These are phyloP conservation scores for Trachelus tabidus DNA, from an alignment of 2,888 invertebrate species.

Conservation along the genomic window DNA sequence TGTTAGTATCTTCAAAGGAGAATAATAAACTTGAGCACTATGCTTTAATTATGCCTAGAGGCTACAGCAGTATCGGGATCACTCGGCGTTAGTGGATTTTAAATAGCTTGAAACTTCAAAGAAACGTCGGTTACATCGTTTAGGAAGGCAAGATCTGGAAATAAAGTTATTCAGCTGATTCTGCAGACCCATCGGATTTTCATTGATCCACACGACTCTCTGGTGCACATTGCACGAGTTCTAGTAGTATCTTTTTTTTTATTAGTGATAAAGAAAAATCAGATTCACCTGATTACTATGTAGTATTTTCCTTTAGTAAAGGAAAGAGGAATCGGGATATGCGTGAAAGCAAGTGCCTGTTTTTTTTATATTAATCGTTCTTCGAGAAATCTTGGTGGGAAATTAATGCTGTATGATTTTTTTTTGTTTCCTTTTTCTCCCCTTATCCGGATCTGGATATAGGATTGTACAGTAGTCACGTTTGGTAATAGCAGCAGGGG, in stretches of 20 bases:
- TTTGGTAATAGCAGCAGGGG: background rate
- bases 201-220: background rate
- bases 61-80: constrained; percentile 19
- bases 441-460: background rate
- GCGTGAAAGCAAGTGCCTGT: background rate
- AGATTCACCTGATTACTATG: background rate
- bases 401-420: too few species aligned
- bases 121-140: background rate
- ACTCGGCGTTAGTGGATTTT: constrained; percentile 30
- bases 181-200: background rate
- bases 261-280: background rate
- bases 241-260: too few species aligned
- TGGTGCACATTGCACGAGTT: background rate
- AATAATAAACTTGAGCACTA: constrained; percentile 47
- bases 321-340: background rate
- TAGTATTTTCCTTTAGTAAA: background rate
- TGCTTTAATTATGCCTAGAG: constrained; percentile 48
- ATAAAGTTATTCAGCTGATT: background rate
- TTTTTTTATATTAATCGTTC: background rate
- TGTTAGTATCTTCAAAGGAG: constrained; percentile 48
- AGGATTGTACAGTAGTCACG: background rate
- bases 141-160: background rate
- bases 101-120: constrained; percentile 24
- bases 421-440: background rate
- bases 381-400: background rate